Evolutionary conservation across 2,797 vertebrate species (phyloP).

Genomic region (Argentina silus): DNA sequence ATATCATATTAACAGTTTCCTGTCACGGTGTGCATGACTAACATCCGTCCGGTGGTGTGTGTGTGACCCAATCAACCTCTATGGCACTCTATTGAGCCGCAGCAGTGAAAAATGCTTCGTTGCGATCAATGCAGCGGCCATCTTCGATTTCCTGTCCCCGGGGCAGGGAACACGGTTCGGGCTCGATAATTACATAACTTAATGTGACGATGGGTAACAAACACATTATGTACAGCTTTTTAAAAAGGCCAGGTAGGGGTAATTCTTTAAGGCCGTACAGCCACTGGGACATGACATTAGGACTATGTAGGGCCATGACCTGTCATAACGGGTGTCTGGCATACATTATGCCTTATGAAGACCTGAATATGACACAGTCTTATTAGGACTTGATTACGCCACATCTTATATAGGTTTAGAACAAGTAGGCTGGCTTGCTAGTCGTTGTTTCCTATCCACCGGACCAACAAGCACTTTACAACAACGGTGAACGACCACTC

Average conservation of each 20-base stretch:
- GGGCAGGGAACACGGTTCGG: conserved; percentile 29
- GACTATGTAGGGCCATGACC: conserved; percentile 17
- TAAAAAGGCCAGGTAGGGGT: conserved; percentile 58
- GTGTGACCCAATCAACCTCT: conserved; percentile 44
- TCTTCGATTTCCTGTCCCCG: conserved; percentile 60
- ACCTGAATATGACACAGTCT: not conserved
- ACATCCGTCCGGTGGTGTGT: not conserved
- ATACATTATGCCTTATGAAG: not conserved
- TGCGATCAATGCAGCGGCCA: conserved; percentile 64
- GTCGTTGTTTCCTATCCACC: not conserved
- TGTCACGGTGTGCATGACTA: not conserved
- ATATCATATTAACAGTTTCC: not conserved
- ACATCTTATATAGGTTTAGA: not conserved
- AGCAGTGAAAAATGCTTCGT: conserved; percentile 60
- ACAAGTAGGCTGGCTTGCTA: not conserved
- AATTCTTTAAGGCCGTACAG: conserved; percentile 51
- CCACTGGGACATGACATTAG: conserved; percentile 61
- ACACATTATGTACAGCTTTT: conserved; percentile 63
- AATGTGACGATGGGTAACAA: conserved; percentile 44
- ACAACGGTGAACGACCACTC: too few relatives aligned
- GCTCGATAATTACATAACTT: conserved; percentile 69
- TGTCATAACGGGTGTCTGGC: not conserved
- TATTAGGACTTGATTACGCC: not conserved
- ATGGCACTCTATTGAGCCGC: conserved; percentile 50
- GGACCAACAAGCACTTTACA: too few relatives aligned